phyloP scores from a whole-genome alignment of 2,888 invertebrate genomes.

The Eremobia ochroleuca region DNA sequence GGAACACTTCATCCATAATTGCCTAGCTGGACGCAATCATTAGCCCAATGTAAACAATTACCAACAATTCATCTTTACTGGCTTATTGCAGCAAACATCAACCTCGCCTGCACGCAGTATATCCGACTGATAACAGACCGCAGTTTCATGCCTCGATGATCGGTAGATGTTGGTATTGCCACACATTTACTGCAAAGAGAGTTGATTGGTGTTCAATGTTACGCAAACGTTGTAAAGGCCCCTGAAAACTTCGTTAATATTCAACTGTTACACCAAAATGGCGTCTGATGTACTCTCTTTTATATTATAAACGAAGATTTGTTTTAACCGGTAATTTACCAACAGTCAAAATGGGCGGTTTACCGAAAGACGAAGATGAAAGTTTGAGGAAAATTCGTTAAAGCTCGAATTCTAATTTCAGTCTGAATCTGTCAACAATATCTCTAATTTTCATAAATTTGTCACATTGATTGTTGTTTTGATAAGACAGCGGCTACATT shows the following conservation, averaged over 20 bases:
- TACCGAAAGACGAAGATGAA: background rate
- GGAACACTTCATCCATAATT: background rate
- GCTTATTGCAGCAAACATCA: background rate
- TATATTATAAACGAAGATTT: background rate
- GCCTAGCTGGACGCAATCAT: background rate
- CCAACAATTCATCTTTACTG: background rate
- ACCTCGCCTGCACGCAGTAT: conserved; percentile 26
- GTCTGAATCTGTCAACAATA: background rate
- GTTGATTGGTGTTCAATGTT: background rate
- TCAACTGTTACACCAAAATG: background rate
- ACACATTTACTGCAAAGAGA: background rate
- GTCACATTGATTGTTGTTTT: background rate
- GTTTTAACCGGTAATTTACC: background rate
- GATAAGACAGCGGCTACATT: background rate
- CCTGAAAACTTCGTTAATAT: too few species aligned
- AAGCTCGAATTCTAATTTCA: background rate
- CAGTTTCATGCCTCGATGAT: conserved; percentile 22
- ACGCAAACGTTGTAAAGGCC: background rate
- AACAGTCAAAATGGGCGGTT: background rate
- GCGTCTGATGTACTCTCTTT: background rate
- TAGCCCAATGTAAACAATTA: background rate
- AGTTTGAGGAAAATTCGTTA: background rate
- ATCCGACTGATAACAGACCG: conserved; percentile 42
- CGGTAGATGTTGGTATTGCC: background rate
- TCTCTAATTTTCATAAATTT: background rate